Evolutionary conservation across 2,888 invertebrate genomes (phyloP), one percentile per base, ranked within the genome.

Genomic region (Seladonia tumulorum): DNA sequence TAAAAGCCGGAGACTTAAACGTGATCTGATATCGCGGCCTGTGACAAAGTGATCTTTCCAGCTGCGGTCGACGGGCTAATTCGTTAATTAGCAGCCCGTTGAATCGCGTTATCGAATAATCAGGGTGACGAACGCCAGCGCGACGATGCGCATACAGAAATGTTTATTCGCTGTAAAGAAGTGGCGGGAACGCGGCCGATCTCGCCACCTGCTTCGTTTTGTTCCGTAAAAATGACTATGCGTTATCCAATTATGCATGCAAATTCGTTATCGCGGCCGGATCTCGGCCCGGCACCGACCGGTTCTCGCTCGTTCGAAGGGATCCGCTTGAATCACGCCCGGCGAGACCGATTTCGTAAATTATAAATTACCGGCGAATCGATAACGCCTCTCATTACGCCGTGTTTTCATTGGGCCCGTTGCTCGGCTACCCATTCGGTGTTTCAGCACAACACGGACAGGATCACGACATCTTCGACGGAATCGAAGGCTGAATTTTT

Each of bases 191-290:
- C 77, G 79, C 29, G 22, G 42, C 25, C 16, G 18, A 7, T 42
- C 74, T 73, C 81, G 47, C 57, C 76, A 47, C 49, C 47, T 71
- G 79, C 16, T 60, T 45, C 7, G 47, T 29, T 68, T 74, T 68
- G n/a, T 75, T 68, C 79, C 79, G 81, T 39, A 79, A 82, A 77
- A 82, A 79, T 74, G 16, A 49, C 75, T 49, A 68, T 68, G 63
- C 79, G 68, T 80, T 76, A 78, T 82, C 80, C 74, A 74, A 85
- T 87, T 87, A 87, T 70, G 74, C 76, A 72, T 75, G 76, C 70
- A 25, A 35, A 14, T 22, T 4, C 29, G 42, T 39, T 82, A 85
- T 82, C 85, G 82, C 49, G 68, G 7, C n/a, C 57, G n/a, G 49
- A 84, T 81, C 76, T 66, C 29, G 63, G 18, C 29, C 63, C 29